A percentile compares a stretch with the other conserved stretches of the same genome.
phyloP scores from a whole-genome alignment of 2,888 invertebrate genomes.

The Artemia sinica region DNA sequence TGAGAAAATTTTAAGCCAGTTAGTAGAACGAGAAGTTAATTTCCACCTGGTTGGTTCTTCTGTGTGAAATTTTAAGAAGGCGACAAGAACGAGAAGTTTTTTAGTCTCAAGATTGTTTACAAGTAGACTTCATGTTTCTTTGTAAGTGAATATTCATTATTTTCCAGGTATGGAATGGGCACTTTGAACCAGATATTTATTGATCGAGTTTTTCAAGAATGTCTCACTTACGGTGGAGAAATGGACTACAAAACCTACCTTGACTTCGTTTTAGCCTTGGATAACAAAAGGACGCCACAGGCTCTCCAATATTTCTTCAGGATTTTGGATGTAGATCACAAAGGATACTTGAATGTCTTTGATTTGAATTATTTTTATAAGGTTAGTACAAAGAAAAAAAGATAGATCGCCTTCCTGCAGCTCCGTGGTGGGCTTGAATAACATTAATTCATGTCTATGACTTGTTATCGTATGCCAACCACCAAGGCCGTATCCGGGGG shows the following conservation, averaged over 20 bases:
- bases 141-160: slow-evolving; percentile 21
- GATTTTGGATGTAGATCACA: slow-evolving; percentile 70
- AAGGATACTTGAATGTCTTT: slow-evolving; percentile 73
- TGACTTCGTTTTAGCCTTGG: slow-evolving; percentile 78
- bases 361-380: slow-evolving; percentile 81
- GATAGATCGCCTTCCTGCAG: too few relatives aligned
- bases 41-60: too few relatives aligned
- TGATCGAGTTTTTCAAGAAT: slow-evolving; percentile 83
- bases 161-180: slow-evolving; percentile 61
- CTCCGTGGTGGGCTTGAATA: too few relatives aligned
- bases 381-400: slow-evolving; percentile 33
- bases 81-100: too few relatives aligned
- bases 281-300: slow-evolving; percentile 77
- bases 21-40: too few relatives aligned
- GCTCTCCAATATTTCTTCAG: slow-evolving; percentile 77
- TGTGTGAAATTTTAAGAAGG: too few relatives aligned
- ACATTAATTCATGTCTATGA: too few relatives aligned
- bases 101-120: too few relatives aligned
- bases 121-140: too few relatives aligned
- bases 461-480: too few relatives aligned
- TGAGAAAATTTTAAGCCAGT: too few relatives aligned
- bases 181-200: slow-evolving; percentile 77
- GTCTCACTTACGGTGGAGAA: slow-evolving; percentile 79
- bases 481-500: too few relatives aligned
- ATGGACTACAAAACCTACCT: slow-evolving; percentile 95